These are phyloP conservation scores for Caranx ignobilis DNA, from an alignment of 2,113 vertebrate genomes.

Conservation along the genomic window DNA sequence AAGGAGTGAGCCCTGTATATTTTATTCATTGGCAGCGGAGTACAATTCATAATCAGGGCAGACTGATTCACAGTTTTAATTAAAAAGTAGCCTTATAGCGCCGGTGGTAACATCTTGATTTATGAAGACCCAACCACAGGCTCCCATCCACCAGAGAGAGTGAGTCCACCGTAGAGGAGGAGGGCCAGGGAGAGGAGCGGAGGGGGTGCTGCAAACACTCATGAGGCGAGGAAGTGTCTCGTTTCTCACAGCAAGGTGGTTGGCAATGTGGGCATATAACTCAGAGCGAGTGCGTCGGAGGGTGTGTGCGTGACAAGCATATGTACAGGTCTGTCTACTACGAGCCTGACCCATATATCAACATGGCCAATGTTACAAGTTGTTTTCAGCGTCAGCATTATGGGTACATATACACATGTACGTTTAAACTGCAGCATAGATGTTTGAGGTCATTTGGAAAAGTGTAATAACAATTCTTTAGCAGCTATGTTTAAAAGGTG, in stretches of 20 bases:
- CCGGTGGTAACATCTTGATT: conserved; percentile 79
- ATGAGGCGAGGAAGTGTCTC: conserved; percentile 40
- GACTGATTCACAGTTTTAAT: conserved; percentile 85
- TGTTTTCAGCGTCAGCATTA: background rate
- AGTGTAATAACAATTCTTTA: background rate
- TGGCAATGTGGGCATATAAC: conserved; percentile 36
- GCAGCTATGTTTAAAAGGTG: background rate
- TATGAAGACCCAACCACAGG: conserved; percentile 67
- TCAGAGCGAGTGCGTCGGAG: conserved; percentile 25
- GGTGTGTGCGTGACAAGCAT: conserved; percentile 1
- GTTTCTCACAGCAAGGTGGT: conserved; percentile 55
- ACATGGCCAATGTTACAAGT: background rate
- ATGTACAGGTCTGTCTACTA: conserved; percentile 20
- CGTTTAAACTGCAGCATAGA: background rate
- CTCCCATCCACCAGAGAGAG: conserved; percentile 66
- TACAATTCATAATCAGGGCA: conserved; percentile 82
- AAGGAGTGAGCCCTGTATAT: conserved; percentile 70
- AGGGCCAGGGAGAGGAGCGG: background rate
- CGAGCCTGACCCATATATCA: background rate
- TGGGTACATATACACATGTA: background rate
- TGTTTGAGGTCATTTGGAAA: background rate
- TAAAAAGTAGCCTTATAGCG: conserved; percentile 80
- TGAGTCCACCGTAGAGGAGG: conserved; percentile 42
- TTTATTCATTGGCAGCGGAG: conserved; percentile 77
- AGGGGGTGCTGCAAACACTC: conserved; percentile 24